Evolutionary conservation across 2,797 vertebrate species (phyloP), one percentile per base, ranked within the genome.

Genomic region (Eutrigla gurnardus): DNA sequence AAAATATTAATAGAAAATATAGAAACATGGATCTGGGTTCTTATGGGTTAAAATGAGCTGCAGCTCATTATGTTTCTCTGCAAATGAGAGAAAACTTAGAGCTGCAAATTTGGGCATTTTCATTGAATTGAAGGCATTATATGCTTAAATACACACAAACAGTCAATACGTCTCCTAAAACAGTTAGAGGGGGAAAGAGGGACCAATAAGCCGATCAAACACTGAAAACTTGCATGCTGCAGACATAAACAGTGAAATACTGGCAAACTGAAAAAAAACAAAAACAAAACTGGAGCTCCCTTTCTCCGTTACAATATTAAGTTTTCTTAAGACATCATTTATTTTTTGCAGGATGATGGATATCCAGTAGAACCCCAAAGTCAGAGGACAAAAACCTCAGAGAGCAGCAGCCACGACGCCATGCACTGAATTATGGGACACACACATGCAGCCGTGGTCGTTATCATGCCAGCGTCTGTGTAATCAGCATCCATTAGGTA

Each of bases 401-500:
- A 39, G 43, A 86, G 58, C 39, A 73, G 53, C 70, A 86, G 78
- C 68, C 73, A 82, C 35, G 59, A 65, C 59, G 68, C 35, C 84
- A 85, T 83, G 83, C 78, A 57, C 3, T 77, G 54, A 77, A 67
- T 60, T 69, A 60, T 49, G 15, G 45, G 53, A 78, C 45, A 79
- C 25, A 25, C 60, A 66, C 86, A 84, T 88, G 88, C 82, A 81
- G 45, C 54, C 47, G 36, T 65, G 59, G 61, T 80, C 58, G 70
- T 74, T 49, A 78, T 78, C 87, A 83, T 84, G 81, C 77, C 37
- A 75, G 62, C 32, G 37, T 81, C 78, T 86, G 86, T 91, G 89
- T 89, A 89, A 90, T 91, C 89, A 91, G 88, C 68, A 86, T 57
- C 40, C 45, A 46, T 78, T 76, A 70, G 55, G 32, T 73, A 58